Conservation (phyloP, 2,888 invertebrate species). For the Operophtera brumata region DNA sequence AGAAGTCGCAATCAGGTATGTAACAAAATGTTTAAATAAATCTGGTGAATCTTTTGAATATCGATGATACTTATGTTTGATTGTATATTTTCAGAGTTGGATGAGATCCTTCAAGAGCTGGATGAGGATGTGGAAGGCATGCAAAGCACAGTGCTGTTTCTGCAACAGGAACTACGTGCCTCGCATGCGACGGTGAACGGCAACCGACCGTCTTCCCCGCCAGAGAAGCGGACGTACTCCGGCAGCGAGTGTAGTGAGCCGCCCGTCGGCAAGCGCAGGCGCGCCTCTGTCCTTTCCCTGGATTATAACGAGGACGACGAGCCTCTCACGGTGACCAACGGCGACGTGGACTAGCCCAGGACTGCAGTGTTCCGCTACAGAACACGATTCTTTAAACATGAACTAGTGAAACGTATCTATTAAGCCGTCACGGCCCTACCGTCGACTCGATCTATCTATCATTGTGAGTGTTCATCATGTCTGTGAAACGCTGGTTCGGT, state of each 20-base stretch:
- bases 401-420: constrained; percentile 61
- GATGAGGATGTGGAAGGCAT: constrained; percentile 99
- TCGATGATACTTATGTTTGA: background rate
- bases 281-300: constrained; percentile 85
- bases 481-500: constrained; percentile 51
- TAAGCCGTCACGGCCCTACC: constrained; percentile 41
- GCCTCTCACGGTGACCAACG: constrained; percentile 85
- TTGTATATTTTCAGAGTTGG: constrained; percentile 85
- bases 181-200: constrained; percentile 78
- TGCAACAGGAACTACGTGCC: constrained; percentile 95
- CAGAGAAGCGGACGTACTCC: constrained; percentile 70
- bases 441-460: constrained; percentile 48
- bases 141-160: constrained; percentile 97
- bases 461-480: constrained; percentile 60
- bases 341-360: constrained; percentile 80
- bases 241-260: constrained; percentile 68
- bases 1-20: constrained; percentile 96
- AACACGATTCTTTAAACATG: constrained; percentile 52
- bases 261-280: constrained; percentile 83
- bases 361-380: constrained; percentile 50
- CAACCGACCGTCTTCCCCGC: constrained; percentile 51
- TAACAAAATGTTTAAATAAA: background rate
- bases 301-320: constrained; percentile 89
- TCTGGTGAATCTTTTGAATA: background rate
- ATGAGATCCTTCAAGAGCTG: constrained; percentile 96